phyloP scores from a whole-genome alignment of 2,797 vertebrate species.

The Thalassophryne amazonica region DNA sequence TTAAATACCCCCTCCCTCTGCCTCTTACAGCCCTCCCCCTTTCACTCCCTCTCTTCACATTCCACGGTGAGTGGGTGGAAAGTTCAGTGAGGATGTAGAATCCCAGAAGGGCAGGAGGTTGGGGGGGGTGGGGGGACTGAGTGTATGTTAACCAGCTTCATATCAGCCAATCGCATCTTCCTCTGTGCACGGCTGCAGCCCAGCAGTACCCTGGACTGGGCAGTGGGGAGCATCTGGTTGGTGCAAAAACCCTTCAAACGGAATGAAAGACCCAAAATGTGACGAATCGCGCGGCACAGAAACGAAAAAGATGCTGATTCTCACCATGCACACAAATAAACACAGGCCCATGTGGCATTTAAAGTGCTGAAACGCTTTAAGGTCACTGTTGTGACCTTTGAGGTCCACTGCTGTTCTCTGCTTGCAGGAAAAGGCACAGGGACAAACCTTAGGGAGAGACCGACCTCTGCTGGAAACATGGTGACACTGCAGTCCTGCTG shows the following conservation, averaged over 20 bases:
- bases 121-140: conserved; percentile 5
- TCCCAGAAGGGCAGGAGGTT: conserved; percentile 63
- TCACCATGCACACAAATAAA: too few species aligned
- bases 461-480: conserved; percentile 75
- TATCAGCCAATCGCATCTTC: conserved; percentile 21
- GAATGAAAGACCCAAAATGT: conserved; percentile 25
- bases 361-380: too few species aligned
- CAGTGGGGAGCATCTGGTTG: conserved; percentile 3
- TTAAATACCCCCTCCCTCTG: conserved; percentile 25
- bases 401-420: conserved; percentile 21
- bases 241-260: not conserved
- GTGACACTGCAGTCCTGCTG: conserved; percentile 40
- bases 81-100: conserved; percentile 79
- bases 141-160: conserved; percentile 35
- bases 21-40: conserved; percentile 42
- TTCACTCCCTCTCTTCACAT: conserved; percentile 67
- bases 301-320: too few species aligned
- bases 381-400: too few species aligned
- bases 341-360: too few species aligned
- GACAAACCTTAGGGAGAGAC: conserved; percentile 61
- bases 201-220: conserved; percentile 4
- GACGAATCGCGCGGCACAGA: too few species aligned
- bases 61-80: conserved; percentile 81
- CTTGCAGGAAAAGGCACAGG: conserved; percentile 6
- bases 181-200: conserved; percentile 3